Evolutionary conservation across 2,797 vertebrate species (phyloP).

Genomic region (Neosalanx taihuensis): DNA sequence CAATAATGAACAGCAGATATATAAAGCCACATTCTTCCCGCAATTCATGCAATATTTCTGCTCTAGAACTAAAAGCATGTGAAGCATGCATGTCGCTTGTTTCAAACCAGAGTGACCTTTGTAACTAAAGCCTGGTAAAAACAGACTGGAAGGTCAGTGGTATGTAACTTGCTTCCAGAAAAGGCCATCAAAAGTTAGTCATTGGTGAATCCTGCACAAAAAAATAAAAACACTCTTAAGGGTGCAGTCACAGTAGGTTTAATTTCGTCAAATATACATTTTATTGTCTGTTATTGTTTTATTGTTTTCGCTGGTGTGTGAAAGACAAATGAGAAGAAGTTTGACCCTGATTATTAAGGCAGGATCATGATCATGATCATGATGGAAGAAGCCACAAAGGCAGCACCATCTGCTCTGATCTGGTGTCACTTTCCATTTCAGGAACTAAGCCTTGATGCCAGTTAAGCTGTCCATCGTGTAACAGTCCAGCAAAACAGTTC

Average conservation of each 20-base stretch:
- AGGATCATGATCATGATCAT: not conserved
- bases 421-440: not conserved
- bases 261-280: too few relatives aligned
- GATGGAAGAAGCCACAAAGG: not conserved
- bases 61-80: too few relatives aligned
- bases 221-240: too few relatives aligned
- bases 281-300: not conserved
- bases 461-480: not conserved
- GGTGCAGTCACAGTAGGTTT: too few relatives aligned
- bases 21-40: not conserved
- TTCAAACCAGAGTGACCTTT: constrained; percentile 1
- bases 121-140: not conserved
- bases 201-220: too few relatives aligned
- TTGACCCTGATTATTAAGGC: constrained; percentile 3
- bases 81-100: not conserved
- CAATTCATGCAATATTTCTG: too few relatives aligned
- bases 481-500: constrained; percentile 5
- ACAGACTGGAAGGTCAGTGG: too few relatives aligned
- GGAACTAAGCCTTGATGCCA: constrained; percentile 2
- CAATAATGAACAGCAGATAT: not conserved
- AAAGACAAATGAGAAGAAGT: not conserved
- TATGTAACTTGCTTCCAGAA: too few relatives aligned
- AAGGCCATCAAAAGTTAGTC: too few relatives aligned
- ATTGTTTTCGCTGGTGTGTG: not conserved
- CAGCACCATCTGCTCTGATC: not conserved